A percentile compares a stretch with the other conserved stretches of the same genome.
phyloP scores from a whole-genome alignment of 2,888 invertebrate genomes.

The Strigamia maritima region DNA sequence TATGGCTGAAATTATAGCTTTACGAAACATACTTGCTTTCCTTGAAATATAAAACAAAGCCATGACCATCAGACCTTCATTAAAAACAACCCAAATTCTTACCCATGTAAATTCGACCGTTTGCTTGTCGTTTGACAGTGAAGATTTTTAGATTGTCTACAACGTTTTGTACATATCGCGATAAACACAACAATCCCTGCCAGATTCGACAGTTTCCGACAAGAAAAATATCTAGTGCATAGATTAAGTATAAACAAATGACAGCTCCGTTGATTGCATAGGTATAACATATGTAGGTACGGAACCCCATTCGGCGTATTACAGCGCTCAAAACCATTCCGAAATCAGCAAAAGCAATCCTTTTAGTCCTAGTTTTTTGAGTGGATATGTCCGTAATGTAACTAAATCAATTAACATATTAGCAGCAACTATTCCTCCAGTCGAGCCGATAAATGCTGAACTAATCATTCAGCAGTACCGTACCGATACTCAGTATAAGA shows the following conservation, averaged over 20 bases:
- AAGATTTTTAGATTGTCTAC: background rate
- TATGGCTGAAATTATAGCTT: too few species aligned
- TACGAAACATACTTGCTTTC: background rate
- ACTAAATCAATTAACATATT: constrained; percentile 49
- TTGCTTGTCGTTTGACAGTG: background rate
- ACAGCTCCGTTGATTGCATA: background rate
- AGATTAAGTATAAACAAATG: background rate
- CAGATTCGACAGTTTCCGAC: background rate
- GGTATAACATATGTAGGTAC: too few species aligned
- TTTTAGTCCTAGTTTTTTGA: constrained; percentile 65
- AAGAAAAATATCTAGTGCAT: background rate
- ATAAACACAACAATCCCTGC: background rate
- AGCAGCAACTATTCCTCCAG: constrained; percentile 54
- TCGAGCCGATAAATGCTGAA: constrained; percentile 51
- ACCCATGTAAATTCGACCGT: background rate
- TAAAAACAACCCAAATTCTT: background rate
- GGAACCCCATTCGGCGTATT: background rate
- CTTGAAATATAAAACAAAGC: background rate
- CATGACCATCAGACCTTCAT: background rate
- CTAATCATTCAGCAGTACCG: constrained; percentile 51
- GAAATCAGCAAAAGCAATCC: constrained; percentile 77
- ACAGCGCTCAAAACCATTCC: background rate
- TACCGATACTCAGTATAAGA: too few species aligned
- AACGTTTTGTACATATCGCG: background rate
- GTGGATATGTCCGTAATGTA: constrained; percentile 77